Percentiles rank a stretch among this genome's conserved stretches.
These are phyloP conservation scores for Frankliniella intonsa DNA, from an alignment of 2,888 invertebrate species.

Conservation along the genomic window DNA sequence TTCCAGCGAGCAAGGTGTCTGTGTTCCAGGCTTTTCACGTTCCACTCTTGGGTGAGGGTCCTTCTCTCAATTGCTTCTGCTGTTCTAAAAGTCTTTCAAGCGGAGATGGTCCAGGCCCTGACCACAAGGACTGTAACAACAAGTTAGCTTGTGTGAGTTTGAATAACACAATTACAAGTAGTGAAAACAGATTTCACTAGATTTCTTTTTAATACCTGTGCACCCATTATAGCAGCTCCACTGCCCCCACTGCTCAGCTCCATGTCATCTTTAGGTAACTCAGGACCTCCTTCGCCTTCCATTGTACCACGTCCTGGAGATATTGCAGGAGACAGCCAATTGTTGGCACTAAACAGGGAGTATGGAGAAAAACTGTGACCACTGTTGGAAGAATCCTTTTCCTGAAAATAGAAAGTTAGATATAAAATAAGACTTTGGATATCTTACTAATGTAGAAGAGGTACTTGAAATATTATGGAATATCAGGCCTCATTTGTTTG, in stretches of 20 bases:
- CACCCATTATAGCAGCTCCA: constrained; percentile 11
- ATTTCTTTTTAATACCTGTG: neutral
- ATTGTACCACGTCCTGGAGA: constrained; percentile 34
- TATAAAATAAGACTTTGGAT: too few relatives aligned
- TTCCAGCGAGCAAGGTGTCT: constrained; percentile 29
- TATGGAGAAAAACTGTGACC: constrained; percentile 43
- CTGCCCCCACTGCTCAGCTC: neutral
- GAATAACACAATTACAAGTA: neutral
- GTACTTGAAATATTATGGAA: too few relatives aligned
- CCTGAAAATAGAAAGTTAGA: neutral
- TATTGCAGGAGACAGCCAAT: constrained; percentile 37
- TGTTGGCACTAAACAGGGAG: constrained; percentile 53
- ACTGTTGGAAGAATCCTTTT: neutral
- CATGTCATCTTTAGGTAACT: constrained; percentile 34
- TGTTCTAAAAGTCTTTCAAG: constrained; percentile 74
- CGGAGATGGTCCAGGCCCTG: constrained; percentile 71
- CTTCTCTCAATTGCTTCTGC: constrained; percentile 61
- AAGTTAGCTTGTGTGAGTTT: neutral
- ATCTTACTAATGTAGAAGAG: too few relatives aligned
- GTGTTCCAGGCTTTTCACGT: constrained; percentile 42
- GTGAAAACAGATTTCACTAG: neutral
- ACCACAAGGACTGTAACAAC: constrained; percentile 64
- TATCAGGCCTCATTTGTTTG: too few relatives aligned
- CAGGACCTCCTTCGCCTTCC: constrained; percentile 36
- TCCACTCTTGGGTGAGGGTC: constrained; percentile 42